phyloP scores from a whole-genome alignment of 2,113 vertebrate genomes.

The Ploceus nigricollis region DNA sequence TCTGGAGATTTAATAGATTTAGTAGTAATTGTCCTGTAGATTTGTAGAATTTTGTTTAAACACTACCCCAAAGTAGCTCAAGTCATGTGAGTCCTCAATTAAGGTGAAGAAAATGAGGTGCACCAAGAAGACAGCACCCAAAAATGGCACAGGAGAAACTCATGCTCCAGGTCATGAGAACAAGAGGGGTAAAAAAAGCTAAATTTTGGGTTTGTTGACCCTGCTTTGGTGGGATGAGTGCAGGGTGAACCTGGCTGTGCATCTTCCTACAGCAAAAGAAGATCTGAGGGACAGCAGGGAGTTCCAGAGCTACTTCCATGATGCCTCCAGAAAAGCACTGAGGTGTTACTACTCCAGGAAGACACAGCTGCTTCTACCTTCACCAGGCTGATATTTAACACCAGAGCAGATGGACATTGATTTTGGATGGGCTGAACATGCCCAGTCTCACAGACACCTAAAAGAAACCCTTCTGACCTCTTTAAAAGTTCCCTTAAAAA shows the following conservation, averaged over 20 bases:
- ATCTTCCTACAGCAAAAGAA: rapidly evolving
- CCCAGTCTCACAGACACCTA: neutral
- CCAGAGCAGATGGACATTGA: neutral
- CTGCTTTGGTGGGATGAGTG: neutral
- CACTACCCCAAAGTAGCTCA: neutral
- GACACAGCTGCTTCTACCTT: neutral
- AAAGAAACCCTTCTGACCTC: neutral
- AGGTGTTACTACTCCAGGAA: neutral
- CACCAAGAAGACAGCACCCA: neutral
- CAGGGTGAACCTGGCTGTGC: neutral
- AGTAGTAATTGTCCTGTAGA: too few species aligned
- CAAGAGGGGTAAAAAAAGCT: rapidly evolving
- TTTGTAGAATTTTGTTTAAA: neutral
- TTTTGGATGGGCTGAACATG: neutral
- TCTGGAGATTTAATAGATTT: neutral
- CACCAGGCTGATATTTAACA: neutral
- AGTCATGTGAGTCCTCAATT: rapidly evolving
- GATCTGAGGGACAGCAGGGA: neutral
- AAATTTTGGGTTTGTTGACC: neutral
- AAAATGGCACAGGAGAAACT: neutral
- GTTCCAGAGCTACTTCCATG: neutral
- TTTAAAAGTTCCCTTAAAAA: neutral
- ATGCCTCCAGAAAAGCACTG: neutral
- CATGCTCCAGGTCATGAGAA: neutral
- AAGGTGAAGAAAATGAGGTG: neutral